Conservation (phyloP, 2,888 invertebrate genomes). For the Idaea aversata region DNA sequence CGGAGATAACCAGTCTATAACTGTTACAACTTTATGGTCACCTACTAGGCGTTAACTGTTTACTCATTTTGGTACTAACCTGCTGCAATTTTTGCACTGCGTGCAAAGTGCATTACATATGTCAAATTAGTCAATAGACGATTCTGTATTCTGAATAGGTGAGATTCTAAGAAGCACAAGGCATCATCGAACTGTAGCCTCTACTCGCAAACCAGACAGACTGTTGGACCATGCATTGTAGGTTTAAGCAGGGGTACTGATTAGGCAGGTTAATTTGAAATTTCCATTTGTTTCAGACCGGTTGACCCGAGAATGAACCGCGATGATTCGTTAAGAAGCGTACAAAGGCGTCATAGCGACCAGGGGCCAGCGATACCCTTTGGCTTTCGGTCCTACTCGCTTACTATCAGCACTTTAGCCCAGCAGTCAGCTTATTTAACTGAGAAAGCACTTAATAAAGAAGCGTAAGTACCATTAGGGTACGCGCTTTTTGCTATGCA, state of each 20-base stretch:
- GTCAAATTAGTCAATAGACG: too few species aligned
- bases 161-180: too few species aligned
- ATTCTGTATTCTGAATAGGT: too few species aligned
- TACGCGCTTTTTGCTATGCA: neutral
- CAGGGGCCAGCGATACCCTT: slow-evolving; percentile 35
- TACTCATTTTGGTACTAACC: too few species aligned
- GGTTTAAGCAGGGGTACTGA: neutral
- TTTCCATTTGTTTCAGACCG: slow-evolving; percentile 46
- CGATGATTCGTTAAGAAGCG: slow-evolving; percentile 62
- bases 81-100: too few species aligned
- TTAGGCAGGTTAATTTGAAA: neutral
- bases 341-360: slow-evolving; percentile 32
- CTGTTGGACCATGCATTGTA: too few species aligned
- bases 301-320: slow-evolving; percentile 71
- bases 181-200: too few species aligned
- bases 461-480: slow-evolving; percentile 41
- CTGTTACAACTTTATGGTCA: too few species aligned
- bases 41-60: too few species aligned
- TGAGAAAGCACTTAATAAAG: slow-evolving; percentile 50
- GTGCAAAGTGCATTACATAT: too few species aligned
- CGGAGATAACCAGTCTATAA: too few species aligned
- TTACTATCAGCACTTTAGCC: slow-evolving; percentile 61
- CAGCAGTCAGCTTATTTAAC: slow-evolving; percentile 48
- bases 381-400: slow-evolving; percentile 61
- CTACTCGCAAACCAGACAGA: too few species aligned